These are phyloP conservation scores for Ectemnius lituratus DNA, from an alignment of 2,888 invertebrate species.

Conservation along the genomic window DNA sequence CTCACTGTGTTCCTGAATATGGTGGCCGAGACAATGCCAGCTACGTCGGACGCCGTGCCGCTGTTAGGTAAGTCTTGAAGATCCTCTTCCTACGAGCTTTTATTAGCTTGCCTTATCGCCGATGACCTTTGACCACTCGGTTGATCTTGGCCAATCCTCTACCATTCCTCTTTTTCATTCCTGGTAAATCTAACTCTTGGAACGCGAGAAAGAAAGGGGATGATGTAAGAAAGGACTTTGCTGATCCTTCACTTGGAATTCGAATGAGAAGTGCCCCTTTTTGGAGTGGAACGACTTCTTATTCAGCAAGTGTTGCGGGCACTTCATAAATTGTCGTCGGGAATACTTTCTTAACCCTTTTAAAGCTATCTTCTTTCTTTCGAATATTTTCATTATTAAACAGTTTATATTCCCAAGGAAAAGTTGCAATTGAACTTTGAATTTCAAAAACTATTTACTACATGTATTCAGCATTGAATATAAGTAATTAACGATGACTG, in stretches of 20 bases:
- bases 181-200: too few species aligned
- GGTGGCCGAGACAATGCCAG: constrained; percentile 99
- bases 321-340: too few species aligned
- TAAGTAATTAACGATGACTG: background rate
- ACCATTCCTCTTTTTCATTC: too few species aligned
- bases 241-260: constrained; percentile 31
- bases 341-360: too few species aligned
- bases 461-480: too few species aligned
- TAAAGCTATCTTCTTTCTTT: too few species aligned
- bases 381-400: too few species aligned
- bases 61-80: constrained; percentile 83
- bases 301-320: background rate
- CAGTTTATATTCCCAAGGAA: too few species aligned
- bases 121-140: background rate
- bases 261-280: constrained; percentile 12
- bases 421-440: too few species aligned
- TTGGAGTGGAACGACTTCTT: background rate
- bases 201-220: constrained; percentile 2
- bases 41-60: constrained; percentile 96
- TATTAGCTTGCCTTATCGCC: constrained; percentile 1
- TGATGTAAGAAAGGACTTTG: constrained; percentile 6
- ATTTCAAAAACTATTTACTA: too few species aligned
- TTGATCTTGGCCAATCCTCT: constrained; percentile 13
- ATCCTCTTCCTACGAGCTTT: constrained; percentile 20
- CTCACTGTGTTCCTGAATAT: constrained; percentile 99